These are phyloP conservation scores for Tillus elongatus DNA, from an alignment of 2,888 invertebrate genomes.

Conservation along the genomic window DNA sequence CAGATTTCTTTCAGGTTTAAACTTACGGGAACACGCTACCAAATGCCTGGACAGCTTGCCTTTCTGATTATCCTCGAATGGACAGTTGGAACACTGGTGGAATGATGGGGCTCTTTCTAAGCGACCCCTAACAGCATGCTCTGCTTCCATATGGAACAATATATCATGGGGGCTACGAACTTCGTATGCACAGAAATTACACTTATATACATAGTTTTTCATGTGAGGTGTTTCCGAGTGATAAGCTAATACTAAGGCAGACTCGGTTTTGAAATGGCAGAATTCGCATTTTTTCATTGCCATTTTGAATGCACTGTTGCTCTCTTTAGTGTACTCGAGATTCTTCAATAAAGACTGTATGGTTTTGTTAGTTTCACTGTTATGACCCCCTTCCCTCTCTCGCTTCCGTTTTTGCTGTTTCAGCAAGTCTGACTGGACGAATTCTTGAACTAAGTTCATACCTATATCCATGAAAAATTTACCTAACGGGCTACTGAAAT, in stretches of 20 bases:
- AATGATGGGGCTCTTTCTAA: constrained; percentile 77
- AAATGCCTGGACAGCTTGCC: constrained; percentile 82
- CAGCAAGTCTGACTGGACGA: constrained; percentile 85
- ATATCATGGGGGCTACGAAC: constrained; percentile 79
- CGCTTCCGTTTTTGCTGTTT: constrained; percentile 79
- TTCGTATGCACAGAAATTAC: constrained; percentile 42
- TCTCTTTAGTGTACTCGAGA: constrained; percentile 76
- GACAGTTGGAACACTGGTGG: constrained; percentile 88
- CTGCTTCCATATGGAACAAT: constrained; percentile 82
- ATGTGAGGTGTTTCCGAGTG: constrained; percentile 88
- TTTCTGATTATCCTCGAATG: constrained; percentile 89
- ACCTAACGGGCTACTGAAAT: constrained; percentile 79
- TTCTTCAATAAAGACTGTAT: constrained; percentile 76
- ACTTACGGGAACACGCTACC: constrained; percentile 80
- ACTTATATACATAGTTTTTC: constrained; percentile 76
- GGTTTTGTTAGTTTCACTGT: constrained; percentile 63
- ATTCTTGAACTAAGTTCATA: constrained; percentile 81
- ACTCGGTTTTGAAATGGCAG: constrained; percentile 86
- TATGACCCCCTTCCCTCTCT: constrained; percentile 58
- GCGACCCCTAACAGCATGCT: constrained; percentile 75
- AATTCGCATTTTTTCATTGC: constrained; percentile 75
- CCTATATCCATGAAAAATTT: constrained; percentile 90
- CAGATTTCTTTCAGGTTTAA: constrained; percentile 73
- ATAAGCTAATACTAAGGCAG: constrained; percentile 70
- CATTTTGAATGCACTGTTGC: constrained; percentile 64